Conservation (phyloP, 2,113 vertebrate genomes). For the Trochalopteron elliotii region DNA sequence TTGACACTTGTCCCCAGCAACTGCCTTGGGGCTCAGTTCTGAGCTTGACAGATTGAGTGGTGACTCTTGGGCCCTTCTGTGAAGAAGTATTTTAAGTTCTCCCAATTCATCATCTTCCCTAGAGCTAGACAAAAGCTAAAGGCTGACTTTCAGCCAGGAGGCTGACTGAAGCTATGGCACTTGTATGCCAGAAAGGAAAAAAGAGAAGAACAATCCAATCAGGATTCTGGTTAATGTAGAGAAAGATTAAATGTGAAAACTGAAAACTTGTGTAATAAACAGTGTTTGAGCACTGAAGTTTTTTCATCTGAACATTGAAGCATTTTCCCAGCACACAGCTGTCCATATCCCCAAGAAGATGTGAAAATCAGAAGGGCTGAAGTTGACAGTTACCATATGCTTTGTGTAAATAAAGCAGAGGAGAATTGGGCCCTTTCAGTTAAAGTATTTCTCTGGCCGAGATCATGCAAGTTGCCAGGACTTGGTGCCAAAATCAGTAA, state of each 20-base stretch:
- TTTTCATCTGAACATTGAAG: not conserved
- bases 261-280: not conserved
- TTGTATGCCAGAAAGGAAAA: not conserved
- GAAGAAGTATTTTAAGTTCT: slow-evolving; percentile 23
- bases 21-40: not conserved
- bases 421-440: slow-evolving; percentile 4
- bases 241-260: not conserved
- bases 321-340: not conserved
- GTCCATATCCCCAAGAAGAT: not conserved
- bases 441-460: not conserved
- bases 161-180: not conserved
- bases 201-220: not conserved
- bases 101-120: not conserved
- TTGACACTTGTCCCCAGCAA: not conserved
- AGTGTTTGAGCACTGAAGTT: not conserved
- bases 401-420: not conserved
- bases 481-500: slow-evolving; percentile 27
- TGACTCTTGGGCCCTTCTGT: not conserved
- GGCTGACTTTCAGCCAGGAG: slow-evolving; percentile 8
- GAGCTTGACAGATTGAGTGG: not conserved
- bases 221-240: not conserved
- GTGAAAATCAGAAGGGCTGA: not conserved
- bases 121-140: not conserved
- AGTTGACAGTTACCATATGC: not conserved
- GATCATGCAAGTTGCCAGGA: not conserved